Evolutionary conservation across 2,888 invertebrate species (phyloP), one percentile per base, ranked within the genome.

Genomic region (Napeogenes sylphis): DNA sequence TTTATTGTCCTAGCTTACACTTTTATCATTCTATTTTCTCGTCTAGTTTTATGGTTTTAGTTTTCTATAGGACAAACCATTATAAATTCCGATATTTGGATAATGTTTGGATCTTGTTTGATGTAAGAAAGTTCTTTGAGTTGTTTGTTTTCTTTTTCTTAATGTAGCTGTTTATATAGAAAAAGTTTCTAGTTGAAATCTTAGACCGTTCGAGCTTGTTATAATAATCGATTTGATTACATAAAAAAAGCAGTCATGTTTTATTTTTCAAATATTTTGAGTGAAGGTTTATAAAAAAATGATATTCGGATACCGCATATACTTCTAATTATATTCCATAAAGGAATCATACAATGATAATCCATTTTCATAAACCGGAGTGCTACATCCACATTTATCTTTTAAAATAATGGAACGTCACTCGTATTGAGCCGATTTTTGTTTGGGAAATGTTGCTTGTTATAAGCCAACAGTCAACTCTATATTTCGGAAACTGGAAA

Each of bases 371-470:
- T 57, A 62, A 68, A 62, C 63, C 64, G 57, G 65, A 64, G 60
- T 53, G 56, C 21, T 21, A 21, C 76, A 77, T 78, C 76, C 83
- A 84, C 84, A 86, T 87, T 85, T 83, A 81, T 85, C 83, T 83
- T 79, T 77, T 78, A 80, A 85, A 87, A 85, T 89, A 89, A 89
- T 87, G 84, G 81, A 80, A 84, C 78, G 85, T 86, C 87, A 82
- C 76, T 76, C 73, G 70, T 73, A 69, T 69, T 75, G 73, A 75
- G 74, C 74, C 75, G 81, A 83, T 83, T 84, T 81, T 79, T 79
- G 79, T 81, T 78, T 78, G 75, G 75, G 75, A 75, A 79, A 82
- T 76, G 77, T 80, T 81, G 77, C 80, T 83, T 79, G 77, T 87
- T 85, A 86, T 87, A 89, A 87, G 86, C 84, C 82, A 83, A 84